Conservation (phyloP, 2,888 invertebrate genomes). For the Colletes collaris region DNA sequence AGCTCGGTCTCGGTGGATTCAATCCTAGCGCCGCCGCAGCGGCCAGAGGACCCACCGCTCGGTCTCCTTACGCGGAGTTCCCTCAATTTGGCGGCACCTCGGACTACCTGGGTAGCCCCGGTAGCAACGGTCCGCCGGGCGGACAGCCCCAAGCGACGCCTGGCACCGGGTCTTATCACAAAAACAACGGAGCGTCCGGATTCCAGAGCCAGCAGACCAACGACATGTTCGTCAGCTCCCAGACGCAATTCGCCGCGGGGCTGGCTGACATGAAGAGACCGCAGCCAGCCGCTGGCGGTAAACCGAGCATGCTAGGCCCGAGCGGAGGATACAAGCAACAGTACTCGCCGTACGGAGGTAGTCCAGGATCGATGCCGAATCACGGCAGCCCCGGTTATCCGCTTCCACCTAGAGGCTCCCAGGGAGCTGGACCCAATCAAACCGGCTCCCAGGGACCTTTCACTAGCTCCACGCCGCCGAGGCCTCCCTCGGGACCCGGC, state of each 20-base stretch:
- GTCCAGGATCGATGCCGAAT: slow-evolving; percentile 86
- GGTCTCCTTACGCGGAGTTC: slow-evolving; percentile 87
- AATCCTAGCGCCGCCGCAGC: slow-evolving; percentile 82
- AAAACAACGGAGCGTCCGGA: slow-evolving; percentile 75
- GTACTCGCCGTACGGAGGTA: slow-evolving; percentile 88
- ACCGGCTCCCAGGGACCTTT: slow-evolving; percentile 82
- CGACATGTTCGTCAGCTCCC: slow-evolving; percentile 76
- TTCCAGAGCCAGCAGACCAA: slow-evolving; percentile 69
- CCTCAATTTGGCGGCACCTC: slow-evolving; percentile 84
- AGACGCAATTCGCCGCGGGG: slow-evolving; percentile 74
- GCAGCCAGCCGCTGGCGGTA: slow-evolving; percentile 76
- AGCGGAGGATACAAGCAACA: slow-evolving; percentile 85
- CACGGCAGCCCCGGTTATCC: slow-evolving; percentile 85
- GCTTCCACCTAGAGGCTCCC: slow-evolving; percentile 80
- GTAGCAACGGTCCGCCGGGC: slow-evolving; percentile 73
- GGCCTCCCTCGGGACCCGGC: slow-evolving; percentile 85
- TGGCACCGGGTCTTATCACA: slow-evolving; percentile 76
- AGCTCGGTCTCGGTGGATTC: slow-evolving; percentile 86
- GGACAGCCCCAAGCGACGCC: slow-evolving; percentile 73
- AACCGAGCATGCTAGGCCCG: slow-evolving; percentile 79
- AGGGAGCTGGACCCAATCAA: slow-evolving; percentile 81
- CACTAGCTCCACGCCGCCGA: slow-evolving; percentile 84
- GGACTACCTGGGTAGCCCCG: slow-evolving; percentile 84
- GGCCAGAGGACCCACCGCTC: slow-evolving; percentile 79
- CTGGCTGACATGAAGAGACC: slow-evolving; percentile 82